Evolutionary conservation across 2,797 vertebrate species (phyloP).

Genomic region (Apodemus agrarius): DNA sequence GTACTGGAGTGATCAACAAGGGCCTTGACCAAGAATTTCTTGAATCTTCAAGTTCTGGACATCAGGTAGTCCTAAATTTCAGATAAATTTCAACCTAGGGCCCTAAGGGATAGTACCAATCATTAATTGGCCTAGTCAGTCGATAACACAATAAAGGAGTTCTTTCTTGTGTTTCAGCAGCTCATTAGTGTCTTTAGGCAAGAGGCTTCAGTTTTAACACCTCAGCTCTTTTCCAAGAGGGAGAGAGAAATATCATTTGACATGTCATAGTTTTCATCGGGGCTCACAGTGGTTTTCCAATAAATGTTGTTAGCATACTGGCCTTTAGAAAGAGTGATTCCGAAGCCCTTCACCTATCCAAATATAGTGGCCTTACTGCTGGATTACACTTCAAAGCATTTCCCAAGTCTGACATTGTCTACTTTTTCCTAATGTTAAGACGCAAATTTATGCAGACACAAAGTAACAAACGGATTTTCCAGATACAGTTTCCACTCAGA

Average conservation of each 20-base stretch:
- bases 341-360: constrained; percentile 4
- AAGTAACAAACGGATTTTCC: not conserved
- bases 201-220: constrained; percentile 48
- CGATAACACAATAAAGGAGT: constrained; percentile 31
- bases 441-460: not conserved
- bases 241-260: constrained; percentile 52
- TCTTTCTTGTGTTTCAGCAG: constrained; percentile 57
- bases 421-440: not conserved
- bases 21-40: not conserved
- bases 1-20: not conserved
- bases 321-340: constrained; percentile 50
- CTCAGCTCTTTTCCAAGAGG: not conserved
- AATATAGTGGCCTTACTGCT: not conserved
- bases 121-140: constrained; percentile 26
- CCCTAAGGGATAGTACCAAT: not conserved
- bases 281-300: constrained; percentile 14
- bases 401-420: not conserved
- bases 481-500: not conserved
- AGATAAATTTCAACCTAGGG: not conserved
- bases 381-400: not conserved
- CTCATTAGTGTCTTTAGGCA: constrained; percentile 9
- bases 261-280: constrained; percentile 28
- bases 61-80: not conserved
- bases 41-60: not conserved
- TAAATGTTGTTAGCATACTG: constrained; percentile 24